A percentile compares a stretch with the other conserved stretches of the same genome.
Evolutionary conservation across 2,797 vertebrate species (phyloP).

Genomic region (Myoxocephalus aenaeus): DNA sequence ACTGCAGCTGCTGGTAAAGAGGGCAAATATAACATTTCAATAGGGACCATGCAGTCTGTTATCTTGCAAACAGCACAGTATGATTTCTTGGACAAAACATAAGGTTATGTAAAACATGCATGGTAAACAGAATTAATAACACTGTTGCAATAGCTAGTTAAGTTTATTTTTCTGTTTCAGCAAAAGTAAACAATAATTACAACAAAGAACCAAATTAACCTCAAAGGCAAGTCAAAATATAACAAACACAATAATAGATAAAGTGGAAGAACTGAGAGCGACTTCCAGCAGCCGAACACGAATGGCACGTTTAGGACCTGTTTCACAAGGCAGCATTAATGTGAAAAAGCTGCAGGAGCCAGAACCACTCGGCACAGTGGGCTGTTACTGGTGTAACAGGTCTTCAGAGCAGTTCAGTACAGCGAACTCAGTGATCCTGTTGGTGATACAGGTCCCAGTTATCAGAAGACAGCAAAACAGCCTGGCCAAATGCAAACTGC

Average conservation of each 20-base stretch:
- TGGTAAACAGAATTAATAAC: constrained; percentile 12
- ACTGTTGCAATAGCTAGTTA: constrained; percentile 84
- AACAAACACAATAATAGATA: constrained; percentile 64
- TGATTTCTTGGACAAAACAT: not conserved
- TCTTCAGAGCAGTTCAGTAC: not conserved
- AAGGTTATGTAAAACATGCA: not conserved
- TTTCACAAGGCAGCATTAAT: constrained; percentile 50
- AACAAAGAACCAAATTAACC: constrained; percentile 88
- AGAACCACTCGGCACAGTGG: constrained; percentile 8
- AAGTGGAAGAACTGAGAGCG: constrained; percentile 77
- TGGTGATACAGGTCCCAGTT: constrained; percentile 54
- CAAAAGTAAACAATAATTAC: constrained; percentile 86
- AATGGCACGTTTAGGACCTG: constrained; percentile 68
- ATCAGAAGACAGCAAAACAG: constrained; percentile 67
- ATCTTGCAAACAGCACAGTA: not conserved
- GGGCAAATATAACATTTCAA: too few relatives aligned
- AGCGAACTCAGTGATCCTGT: constrained; percentile 20
- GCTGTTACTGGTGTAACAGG: constrained; percentile 5
- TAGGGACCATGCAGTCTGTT: too few relatives aligned
- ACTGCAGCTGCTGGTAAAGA: not conserved
- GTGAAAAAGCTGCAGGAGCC: constrained; percentile 8
- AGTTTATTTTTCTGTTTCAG: constrained; percentile 93
- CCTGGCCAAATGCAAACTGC: constrained; percentile 63
- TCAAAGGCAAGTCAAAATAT: constrained; percentile 89
- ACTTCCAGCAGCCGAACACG: constrained; percentile 81